A percentile compares a stretch with the other conserved stretches of the same genome.
Conservation (phyloP, 64 coral and sea anemone species). For the Hydrozoanthus tunicans region DNA sequence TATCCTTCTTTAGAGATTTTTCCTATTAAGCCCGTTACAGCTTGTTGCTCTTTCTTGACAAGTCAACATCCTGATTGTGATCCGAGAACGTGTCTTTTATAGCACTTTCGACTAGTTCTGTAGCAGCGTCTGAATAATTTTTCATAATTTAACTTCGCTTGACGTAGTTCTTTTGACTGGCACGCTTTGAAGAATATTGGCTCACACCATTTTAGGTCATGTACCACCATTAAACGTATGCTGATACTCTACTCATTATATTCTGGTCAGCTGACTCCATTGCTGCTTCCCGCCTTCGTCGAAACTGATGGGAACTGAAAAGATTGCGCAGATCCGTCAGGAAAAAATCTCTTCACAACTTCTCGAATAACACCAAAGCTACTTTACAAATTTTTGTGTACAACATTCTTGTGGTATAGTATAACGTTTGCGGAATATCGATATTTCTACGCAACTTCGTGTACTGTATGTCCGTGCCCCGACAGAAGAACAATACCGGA, state of each 20-base stretch:
- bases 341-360: too few relatives aligned
- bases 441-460: not conserved
- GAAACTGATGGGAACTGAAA: not conserved
- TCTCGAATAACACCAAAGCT: too few relatives aligned
- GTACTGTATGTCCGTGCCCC: not conserved
- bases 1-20: not conserved
- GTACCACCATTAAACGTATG: not conserved
- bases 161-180: slow-evolving; percentile 4
- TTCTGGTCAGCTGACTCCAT: not conserved
- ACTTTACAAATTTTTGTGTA: not conserved
- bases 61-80: slow-evolving; percentile 5
- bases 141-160: slow-evolving; percentile 47
- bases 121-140: slow-evolving; percentile 24
- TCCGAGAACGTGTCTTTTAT: slow-evolving; percentile 27
- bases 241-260: not conserved
- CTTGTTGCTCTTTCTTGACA: not conserved
- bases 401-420: not conserved
- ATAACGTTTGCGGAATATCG: not conserved
- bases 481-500: not conserved
- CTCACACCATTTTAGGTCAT: not conserved
- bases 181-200: not conserved
- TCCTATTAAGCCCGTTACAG: not conserved
- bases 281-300: slow-evolving; percentile 4
- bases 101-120: not conserved
- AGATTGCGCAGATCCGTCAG: too few relatives aligned